Evolutionary conservation across 2,113 vertebrate species (phyloP).

Genomic region (Clinocottus analis): DNA sequence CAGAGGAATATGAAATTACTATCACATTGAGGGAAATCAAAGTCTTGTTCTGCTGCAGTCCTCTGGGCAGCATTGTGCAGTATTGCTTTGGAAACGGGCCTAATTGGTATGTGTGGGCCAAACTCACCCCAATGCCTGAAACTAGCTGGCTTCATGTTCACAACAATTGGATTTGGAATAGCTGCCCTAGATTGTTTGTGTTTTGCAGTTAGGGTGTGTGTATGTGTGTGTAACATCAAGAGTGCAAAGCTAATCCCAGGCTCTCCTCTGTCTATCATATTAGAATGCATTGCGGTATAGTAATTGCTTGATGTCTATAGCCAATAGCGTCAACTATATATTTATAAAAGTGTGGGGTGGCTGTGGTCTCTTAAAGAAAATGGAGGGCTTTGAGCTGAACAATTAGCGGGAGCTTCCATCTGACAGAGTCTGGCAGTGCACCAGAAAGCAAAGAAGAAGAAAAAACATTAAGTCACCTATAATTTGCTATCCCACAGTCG

Average conservation of each 20-base stretch:
- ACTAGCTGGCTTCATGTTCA: constrained; percentile 82
- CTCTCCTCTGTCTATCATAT: constrained; percentile 62
- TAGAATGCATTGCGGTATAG: constrained; percentile 71
- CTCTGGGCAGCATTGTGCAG: constrained; percentile 78
- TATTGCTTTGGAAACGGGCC: constrained; percentile 81
- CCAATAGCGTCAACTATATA: constrained; percentile 63
- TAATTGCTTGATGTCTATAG: constrained; percentile 66
- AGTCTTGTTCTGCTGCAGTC: constrained; percentile 81
- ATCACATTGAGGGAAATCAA: constrained; percentile 82
- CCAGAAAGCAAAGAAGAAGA: constrained; percentile 61
- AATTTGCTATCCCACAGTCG: constrained; percentile 75
- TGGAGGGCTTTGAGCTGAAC: constrained; percentile 62
- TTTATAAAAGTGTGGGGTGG: constrained; percentile 61
- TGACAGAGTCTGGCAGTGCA: constrained; percentile 70
- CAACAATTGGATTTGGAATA: constrained; percentile 83
- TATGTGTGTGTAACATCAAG: constrained; percentile 60
- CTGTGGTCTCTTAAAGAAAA: constrained; percentile 52
- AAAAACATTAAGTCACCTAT: constrained; percentile 78
- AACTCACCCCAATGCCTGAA: constrained; percentile 80
- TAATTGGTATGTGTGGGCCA: constrained; percentile 86
- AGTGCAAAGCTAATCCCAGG: constrained; percentile 68
- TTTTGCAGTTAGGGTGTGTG: constrained; percentile 65
- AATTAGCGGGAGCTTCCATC: constrained; percentile 74
- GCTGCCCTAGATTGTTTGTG: constrained; percentile 82
- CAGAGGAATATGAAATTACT: constrained; percentile 81